A percentile compares a stretch with the other conserved stretches of the same genome.
These are phyloP conservation scores for Sapayoa aenigma DNA, from an alignment of 2,113 vertebrate species.

Conservation along the genomic window DNA sequence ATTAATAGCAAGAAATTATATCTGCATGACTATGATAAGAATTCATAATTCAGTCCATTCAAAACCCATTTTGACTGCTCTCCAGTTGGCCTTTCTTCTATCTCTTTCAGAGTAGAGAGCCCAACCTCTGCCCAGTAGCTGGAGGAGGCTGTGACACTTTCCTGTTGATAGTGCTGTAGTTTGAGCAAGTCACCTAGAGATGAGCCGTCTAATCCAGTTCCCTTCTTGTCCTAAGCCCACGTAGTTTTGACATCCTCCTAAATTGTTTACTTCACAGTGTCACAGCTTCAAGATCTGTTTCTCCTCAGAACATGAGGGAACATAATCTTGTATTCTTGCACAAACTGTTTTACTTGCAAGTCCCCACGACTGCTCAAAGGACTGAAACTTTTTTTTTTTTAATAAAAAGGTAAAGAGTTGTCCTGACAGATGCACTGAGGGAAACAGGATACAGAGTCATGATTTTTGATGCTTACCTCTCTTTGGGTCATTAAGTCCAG, in stretches of 20 bases:
- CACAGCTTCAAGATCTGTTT: background rate
- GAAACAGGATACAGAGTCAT: background rate
- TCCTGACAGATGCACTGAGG: background rate
- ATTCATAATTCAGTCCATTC: background rate
- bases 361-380: background rate
- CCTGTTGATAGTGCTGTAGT: rapidly evolving
- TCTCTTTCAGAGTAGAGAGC: background rate
- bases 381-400: background rate
- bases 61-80: background rate
- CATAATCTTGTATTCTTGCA: background rate
- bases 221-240: background rate
- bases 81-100: background rate
- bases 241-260: background rate
- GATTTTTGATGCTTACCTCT: background rate
- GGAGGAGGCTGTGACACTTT: background rate
- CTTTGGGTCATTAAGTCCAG: background rate
- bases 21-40: background rate
- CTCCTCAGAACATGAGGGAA: background rate
- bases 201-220: background rate
- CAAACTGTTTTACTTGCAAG: too few relatives aligned
- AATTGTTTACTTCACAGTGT: background rate
- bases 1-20: background rate
- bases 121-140: background rate
- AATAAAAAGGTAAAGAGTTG: background rate
- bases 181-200: background rate